These are phyloP conservation scores for Odontocolon sp. DNA, from an alignment of 2,888 invertebrate genomes.

Conservation along the genomic window DNA sequence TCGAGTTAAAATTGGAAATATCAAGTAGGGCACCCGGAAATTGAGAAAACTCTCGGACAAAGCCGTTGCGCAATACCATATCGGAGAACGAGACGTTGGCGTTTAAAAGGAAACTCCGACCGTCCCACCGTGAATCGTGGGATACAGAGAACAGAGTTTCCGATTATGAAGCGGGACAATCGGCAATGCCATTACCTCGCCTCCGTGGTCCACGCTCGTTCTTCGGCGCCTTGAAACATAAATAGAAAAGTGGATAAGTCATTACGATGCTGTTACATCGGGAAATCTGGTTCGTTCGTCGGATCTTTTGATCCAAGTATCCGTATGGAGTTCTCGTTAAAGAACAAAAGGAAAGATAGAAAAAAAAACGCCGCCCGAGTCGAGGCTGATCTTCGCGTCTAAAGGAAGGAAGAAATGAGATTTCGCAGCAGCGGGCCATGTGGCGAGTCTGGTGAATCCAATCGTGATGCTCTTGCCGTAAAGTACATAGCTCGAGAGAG, in stretches of 20 bases:
- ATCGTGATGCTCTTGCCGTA: not conserved
- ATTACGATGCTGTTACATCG: conserved; percentile 3
- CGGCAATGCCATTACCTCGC: conserved; percentile 22
- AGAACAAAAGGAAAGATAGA: no score
- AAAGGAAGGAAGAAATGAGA: not conserved
- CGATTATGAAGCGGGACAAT: conserved; percentile 28
- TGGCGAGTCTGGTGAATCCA: conserved; percentile 29
- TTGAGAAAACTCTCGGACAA: not conserved
- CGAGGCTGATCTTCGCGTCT: conserved; percentile 3
- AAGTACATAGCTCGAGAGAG: not conserved
- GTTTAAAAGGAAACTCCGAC: conserved; percentile 13
- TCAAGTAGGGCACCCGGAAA: conserved; percentile 16
- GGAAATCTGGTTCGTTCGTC: conserved; percentile 10
- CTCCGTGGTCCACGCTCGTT: not conserved
- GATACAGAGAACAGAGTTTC: conserved; percentile 28
- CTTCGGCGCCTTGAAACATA: conserved; percentile 13
- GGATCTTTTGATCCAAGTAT: conserved; percentile 14
- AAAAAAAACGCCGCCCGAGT: not conserved
- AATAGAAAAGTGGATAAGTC: conserved; percentile 18
- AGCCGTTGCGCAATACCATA: not conserved
- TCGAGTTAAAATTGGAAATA: conserved; percentile 7
- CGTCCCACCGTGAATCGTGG: conserved; percentile 8
- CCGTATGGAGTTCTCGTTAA: no score
- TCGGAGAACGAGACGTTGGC: not conserved
- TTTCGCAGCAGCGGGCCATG: conserved; percentile 35